These are phyloP conservation scores for Eilema depressum DNA, from an alignment of 2,888 invertebrate species.

Conservation along the genomic window DNA sequence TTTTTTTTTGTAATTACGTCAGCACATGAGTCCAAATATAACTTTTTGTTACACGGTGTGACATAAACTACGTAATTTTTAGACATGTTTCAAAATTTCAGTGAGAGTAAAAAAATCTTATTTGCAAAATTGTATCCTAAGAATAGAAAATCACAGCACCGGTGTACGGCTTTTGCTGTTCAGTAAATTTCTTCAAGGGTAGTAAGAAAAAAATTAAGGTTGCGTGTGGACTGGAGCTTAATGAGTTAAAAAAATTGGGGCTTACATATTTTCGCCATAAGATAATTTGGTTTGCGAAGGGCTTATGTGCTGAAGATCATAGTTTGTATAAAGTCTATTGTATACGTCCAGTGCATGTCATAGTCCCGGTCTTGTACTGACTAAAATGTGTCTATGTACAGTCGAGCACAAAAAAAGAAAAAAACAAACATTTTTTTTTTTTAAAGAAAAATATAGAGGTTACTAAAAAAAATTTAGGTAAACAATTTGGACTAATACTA, in stretches of 20 bases:
- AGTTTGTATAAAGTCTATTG: slow-evolving; percentile 69
- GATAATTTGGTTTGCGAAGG: slow-evolving; percentile 17
- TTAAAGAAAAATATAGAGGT: neutral
- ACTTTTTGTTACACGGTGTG: neutral
- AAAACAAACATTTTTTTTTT: neutral
- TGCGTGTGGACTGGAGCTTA: neutral
- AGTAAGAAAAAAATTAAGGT: neutral
- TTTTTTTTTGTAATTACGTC: slow-evolving; percentile 50
- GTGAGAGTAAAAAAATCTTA: neutral
- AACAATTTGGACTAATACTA: neutral
- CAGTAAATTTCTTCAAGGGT: neutral
- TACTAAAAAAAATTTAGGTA: neutral
- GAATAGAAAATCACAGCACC: neutral
- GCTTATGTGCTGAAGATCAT: slow-evolving; percentile 54
- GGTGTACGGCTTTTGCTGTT: neutral
- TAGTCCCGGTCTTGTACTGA: slow-evolving; percentile 63
- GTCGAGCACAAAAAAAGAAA: slow-evolving; percentile 54
- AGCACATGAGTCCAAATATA: slow-evolving; percentile 44
- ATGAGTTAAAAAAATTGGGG: neutral
- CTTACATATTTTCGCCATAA: neutral
- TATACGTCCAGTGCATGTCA: slow-evolving; percentile 78
- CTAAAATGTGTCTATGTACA: slow-evolving; percentile 66
- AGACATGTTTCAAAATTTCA: neutral
- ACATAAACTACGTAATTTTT: neutral
- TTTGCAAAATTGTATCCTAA: neutral